Base-by-base conservation (phyloP, 2,888 invertebrate species). In the Drosophila paranaensis region DNA sequence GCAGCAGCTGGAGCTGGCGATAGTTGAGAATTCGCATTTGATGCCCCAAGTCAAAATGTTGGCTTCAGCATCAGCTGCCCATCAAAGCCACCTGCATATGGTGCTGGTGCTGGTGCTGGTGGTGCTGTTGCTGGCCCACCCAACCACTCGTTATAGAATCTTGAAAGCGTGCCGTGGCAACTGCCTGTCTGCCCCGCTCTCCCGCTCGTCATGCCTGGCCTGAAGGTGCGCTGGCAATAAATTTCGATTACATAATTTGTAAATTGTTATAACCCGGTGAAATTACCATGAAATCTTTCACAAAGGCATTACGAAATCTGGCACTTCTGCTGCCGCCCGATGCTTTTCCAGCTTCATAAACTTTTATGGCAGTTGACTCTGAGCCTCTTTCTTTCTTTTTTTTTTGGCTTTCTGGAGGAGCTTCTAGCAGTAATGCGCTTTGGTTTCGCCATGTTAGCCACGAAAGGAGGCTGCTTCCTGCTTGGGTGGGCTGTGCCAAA, bases 241-340 rank as follows among this genome's bases (percentile, higher is more conserved):
- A 89, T 89, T 90, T 90, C 87, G 91, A 91, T 91, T 89, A 88
- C 83, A 85, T 91, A 91, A 91, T 91, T 91, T 90, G 80, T 82
- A 90, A 90, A 91, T 91, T 90, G 89, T 91, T 88, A 90, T 83
- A 88, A 90, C 84, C 79, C 81, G 80, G 74, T 78, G 77, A 87
- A 90, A 87, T 90, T 87, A 84, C 89, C 88, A 83, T 90, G 89
- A 90, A 90, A 88, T 90, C 89, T 84, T 77, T 85, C 70, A 88
- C 86, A 88, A 82, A 71, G 63, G 82, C 82, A 89, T 85, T 83
- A 78, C 81, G 64, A 89, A 76, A 85, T 89, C 89, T 89, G 89
- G 82, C 84, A 84, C 89, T 84, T 84, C 33, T 43, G 89, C 37
- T 13, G 6, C 20, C 20, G 20, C 20, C 20, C 20, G 20, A 20